Evolutionary conservation across 1,140 invertebrate genomes (phyloP).

Genomic region (Aphaenogaster floridana): DNA sequence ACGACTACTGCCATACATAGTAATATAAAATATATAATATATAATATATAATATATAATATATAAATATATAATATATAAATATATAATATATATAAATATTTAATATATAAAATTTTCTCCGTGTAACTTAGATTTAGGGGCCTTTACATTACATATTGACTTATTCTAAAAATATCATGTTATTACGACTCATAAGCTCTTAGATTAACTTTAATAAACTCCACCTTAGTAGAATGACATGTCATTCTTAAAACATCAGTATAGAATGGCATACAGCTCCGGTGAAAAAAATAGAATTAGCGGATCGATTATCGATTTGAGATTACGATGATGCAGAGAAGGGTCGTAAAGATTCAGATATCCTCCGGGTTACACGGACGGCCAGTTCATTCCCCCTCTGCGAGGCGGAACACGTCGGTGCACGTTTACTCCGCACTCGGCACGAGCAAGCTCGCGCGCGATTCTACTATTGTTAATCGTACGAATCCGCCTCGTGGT

Average conservation of each 20-base stretch:
- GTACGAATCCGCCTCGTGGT: constrained; percentile 26
- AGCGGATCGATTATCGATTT: not conserved
- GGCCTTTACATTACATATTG: too few species aligned
- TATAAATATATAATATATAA: too few species aligned
- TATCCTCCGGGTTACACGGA: not conserved
- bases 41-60: too few species aligned
- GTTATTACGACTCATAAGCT: not conserved
- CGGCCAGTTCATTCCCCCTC: not conserved
- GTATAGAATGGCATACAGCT: not conserved
- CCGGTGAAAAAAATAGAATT: not conserved
- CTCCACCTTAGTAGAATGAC: not conserved
- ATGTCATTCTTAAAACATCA: not conserved
- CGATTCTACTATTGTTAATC: constrained; percentile 60
- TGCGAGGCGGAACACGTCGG: constrained; percentile 54
- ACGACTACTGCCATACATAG: too few species aligned
- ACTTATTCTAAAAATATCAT: not conserved
- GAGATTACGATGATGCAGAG: not conserved
- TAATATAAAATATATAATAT: too few species aligned
- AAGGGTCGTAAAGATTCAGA: not conserved
- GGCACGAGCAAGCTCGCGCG: constrained; percentile 32
- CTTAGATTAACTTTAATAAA: not conserved
- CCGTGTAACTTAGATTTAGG: too few species aligned
- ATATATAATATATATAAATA: too few species aligned
- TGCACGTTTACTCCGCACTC: constrained; percentile 43
- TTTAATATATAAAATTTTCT: too few species aligned